Percentiles rank a stretch among this genome's conserved stretches.
Conservation (phyloP, 2,797 vertebrate genomes). For the Vespertilio murinus region DNA sequence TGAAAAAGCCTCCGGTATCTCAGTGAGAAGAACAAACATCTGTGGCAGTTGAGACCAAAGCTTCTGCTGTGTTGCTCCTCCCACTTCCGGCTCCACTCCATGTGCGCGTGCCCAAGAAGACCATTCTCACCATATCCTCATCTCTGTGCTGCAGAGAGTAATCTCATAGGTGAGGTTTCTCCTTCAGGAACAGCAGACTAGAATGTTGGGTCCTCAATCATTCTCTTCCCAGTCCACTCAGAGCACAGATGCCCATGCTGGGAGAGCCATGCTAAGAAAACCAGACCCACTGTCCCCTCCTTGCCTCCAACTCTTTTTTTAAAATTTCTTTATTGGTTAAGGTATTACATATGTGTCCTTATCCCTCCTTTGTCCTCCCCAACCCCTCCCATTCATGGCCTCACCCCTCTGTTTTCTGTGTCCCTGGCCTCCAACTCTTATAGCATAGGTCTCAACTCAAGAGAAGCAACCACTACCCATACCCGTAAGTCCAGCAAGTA, state of each 20-base stretch:
- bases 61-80: neutral
- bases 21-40: neutral
- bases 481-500: no score
- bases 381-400: no score
- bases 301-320: neutral
- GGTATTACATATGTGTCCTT: no score
- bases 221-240: neutral
- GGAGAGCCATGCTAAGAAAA: neutral
- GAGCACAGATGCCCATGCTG: neutral
- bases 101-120: neutral
- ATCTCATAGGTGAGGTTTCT: neutral
- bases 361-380: no score
- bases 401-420: no score
- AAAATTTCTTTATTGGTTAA: no score
- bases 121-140: no score
- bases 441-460: neutral
- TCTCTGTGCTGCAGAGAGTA: neutral
- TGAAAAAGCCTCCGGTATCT: neutral
- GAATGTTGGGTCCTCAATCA: neutral
- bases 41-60: neutral
- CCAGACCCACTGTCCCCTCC: neutral
- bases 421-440: neutral
- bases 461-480: neutral
- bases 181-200: neutral
- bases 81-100: neutral